A percentile compares a stretch with the other conserved stretches of the same genome.
Evolutionary conservation across 2,888 invertebrate species (phyloP).

Genomic region (Lumbricus terrestris): DNA sequence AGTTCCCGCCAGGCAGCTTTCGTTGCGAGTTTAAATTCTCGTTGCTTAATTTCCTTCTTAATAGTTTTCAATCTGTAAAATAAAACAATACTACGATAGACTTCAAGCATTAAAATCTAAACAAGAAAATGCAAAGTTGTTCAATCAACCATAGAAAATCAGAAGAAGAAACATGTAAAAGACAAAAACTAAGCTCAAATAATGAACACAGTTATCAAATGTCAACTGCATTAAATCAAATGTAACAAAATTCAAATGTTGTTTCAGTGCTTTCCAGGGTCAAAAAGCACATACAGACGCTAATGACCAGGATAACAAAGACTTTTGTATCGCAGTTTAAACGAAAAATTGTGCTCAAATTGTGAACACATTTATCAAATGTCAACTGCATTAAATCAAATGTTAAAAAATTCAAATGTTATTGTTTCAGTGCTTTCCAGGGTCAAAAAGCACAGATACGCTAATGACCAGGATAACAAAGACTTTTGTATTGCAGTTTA

Average conservation of each 20-base stretch:
- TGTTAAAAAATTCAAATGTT: neutral
- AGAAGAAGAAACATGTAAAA: neutral
- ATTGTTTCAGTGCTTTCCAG: neutral
- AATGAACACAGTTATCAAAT: no score
- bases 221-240: no score
- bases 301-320: neutral
- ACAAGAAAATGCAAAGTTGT: neutral
- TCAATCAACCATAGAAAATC: neutral
- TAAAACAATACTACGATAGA: constrained; percentile 6
- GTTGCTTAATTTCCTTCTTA: constrained; percentile 25
- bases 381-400: neutral
- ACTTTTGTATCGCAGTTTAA: neutral
- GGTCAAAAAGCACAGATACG: neutral
- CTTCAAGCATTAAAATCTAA: constrained; percentile 24
- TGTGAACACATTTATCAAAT: neutral
- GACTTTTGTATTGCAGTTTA: neutral
- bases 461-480: neutral
- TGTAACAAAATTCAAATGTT: no score
- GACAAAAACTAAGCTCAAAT: no score
- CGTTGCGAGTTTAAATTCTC: neutral
- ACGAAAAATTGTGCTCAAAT: neutral
- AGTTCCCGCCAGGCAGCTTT: neutral
- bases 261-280: constrained; percentile 3
- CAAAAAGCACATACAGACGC: neutral
- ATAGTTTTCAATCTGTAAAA: constrained; percentile 32